Evolutionary conservation across 2,888 invertebrate species (phyloP).

Genomic region (Trachelus tabidus): DNA sequence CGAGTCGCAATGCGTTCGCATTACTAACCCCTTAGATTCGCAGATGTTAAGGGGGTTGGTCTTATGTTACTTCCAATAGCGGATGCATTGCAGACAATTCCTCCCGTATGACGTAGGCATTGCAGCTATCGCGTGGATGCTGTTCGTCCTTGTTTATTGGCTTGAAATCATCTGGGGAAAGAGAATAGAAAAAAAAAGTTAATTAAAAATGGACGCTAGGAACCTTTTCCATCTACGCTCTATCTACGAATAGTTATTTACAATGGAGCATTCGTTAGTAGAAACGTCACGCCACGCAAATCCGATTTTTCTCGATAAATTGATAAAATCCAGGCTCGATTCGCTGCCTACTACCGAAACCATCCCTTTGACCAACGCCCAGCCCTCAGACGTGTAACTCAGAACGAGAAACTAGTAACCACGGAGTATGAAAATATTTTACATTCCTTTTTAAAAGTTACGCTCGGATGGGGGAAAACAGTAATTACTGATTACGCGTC

Average conservation of each 20-base stretch:
- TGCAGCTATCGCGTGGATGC: neutral
- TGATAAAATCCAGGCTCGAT: constrained; percentile 52
- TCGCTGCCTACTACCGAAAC: constrained; percentile 23
- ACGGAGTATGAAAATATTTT: neutral
- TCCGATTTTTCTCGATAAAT: constrained; percentile 49
- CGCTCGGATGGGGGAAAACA: neutral
- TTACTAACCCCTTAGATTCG: neutral
- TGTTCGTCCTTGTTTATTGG: neutral
- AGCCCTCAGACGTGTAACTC: neutral
- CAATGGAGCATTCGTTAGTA: constrained; percentile 53
- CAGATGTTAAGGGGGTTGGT: neutral
- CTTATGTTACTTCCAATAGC: neutral
- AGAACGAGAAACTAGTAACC: neutral
- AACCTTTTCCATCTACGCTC: neutral
- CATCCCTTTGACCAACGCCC: neutral
- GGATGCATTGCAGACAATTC: neutral
- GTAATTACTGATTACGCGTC: neutral
- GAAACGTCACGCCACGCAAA: constrained; percentile 41
- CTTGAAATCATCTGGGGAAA: neutral
- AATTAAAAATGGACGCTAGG: neutral
- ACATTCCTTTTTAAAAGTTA: neutral
- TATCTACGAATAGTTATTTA: constrained; percentile 49
- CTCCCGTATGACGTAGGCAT: neutral
- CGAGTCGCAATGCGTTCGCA: neutral
- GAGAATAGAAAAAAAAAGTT: neutral